Base-by-base conservation (phyloP, 1,140 invertebrate genomes). In the Anastatus disparis region DNA sequence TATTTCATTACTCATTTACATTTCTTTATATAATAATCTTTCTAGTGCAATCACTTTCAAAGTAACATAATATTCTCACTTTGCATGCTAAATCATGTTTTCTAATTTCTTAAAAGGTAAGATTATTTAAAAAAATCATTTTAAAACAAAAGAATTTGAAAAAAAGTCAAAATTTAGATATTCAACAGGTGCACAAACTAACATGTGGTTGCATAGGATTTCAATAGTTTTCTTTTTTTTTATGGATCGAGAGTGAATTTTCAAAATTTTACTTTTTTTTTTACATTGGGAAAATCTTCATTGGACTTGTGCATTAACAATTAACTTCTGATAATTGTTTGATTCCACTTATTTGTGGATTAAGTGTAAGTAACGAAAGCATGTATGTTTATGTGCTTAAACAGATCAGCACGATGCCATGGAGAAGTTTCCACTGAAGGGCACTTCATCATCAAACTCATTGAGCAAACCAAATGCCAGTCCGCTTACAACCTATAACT, bases 401-500 rank as follows among this genome's bases (percentile, higher is more conserved):
- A 59, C 62, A 71, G 70, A 65, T 71, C 53, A 71, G 17, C 55
- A 77, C 73, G 69, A 82, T 84, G 78, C 78, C 73, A 86, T 86
- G 84, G 84, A 86, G 82, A 86, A 84, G 73, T 86, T 86, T 80
- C 84, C 84, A 79, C 75, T 86, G 77, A 86, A 85, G 77, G 84
- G 84, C 74, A 84, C 82, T 74, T 73, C 81, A 64, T 81, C 81
- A 65, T 77, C 79, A 56, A 77, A 77, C 71, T 80, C 81, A 74
- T 75, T 81, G 70, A 80, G 77, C 59, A 76, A 77, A 74, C 73
- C 78, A 77, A 79, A 82, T 78, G 71, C 79, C 65, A 80, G 78
- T 75, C 75, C 80, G 42, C 78, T 80, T 69, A 84, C 83, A 58
- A 83, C 78, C 70, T 86, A 86, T 81, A 80, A 81, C 67, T 82